phyloP scores from a whole-genome alignment of 2,113 vertebrate genomes.

The Phalacrocorax aristotelis region DNA sequence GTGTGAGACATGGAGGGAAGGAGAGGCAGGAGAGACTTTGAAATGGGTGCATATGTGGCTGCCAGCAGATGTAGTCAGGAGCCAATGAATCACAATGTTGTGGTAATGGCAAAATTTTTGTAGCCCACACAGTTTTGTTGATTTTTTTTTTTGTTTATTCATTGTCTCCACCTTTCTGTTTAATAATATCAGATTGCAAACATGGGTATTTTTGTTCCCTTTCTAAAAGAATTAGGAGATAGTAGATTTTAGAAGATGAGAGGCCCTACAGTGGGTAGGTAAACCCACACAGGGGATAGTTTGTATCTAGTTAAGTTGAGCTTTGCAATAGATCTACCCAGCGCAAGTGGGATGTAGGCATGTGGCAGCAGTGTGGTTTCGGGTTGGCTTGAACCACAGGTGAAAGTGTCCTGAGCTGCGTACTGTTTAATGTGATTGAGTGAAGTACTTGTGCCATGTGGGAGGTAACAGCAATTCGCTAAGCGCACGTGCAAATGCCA shows the following conservation, averaged over 20 bases:
- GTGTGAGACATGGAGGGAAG: not conserved
- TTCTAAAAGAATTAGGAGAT: not conserved
- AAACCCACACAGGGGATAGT: not conserved
- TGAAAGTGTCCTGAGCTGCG: not conserved
- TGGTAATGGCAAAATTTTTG: not conserved
- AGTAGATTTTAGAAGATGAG: not conserved
- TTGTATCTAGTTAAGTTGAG: not conserved
- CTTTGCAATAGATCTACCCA: not conserved
- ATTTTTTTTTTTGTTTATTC: not conserved
- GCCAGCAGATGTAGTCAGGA: not conserved
- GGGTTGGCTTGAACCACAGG: not conserved
- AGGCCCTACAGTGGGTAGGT: not conserved
- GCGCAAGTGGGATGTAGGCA: not conserved
- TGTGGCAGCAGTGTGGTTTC: not conserved
- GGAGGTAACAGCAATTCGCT: slow-evolving; percentile 43
- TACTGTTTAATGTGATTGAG: not conserved
- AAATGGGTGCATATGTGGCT: not conserved
- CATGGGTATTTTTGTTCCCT: not conserved
- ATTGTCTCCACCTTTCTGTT: not conserved
- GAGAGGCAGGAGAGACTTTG: not conserved
- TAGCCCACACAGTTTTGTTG: not conserved
- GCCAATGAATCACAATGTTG: not conserved
- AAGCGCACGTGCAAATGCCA: slow-evolving; percentile 56
- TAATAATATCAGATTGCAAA: not conserved
- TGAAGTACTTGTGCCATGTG: slow-evolving; percentile 28